Evolutionary conservation across 2,113 vertebrate genomes (phyloP), one percentile per base, ranked within the genome.

Genomic region (Dipodomys merriami): DNA sequence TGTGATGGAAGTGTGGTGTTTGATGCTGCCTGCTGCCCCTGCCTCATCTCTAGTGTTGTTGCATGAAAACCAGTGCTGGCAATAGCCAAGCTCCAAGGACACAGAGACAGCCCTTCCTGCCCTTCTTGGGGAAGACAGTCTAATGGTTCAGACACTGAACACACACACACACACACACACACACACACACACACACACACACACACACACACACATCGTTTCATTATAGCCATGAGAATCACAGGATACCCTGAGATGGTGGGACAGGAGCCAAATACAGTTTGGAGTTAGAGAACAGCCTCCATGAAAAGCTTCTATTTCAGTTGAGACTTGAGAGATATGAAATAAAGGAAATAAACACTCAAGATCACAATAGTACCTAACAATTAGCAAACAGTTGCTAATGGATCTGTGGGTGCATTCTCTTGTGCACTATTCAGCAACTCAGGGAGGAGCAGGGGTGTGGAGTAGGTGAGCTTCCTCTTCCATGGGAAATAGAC

Each of bases 311-410:
- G 27, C 11, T 65, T 29, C 19, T 33, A 62, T 72, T 65, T 12
- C 4, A 46, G 27, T 60, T 81, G 35, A 90, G 65, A 90, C 88
- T n/a, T 23, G 69, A 96, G 78, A 83, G 46, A 49, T 72, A 62
- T 3, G 3, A 77, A 88, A 68, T 65, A 74, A 67, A 62, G 84
- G 49, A 53, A 80, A 83, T 69, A 29, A 44, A 29, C 11, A 27
- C 16, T 10, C 15, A 29, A 23, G 9, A 49, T 33, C 30, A n/a
- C 69, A 13, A 15, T 39, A 7, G 76, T 16, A 29, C 6, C 9
- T 49, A 22, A 27, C 29, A 39, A 25, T 15, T 25, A 25, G 44
- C 13, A 29, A 35, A 60, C 6, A 1, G 5, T 5, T 60, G 65
- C 62, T 65, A 11, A 69, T 11, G 46, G 33, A 33, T 82, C 64